phyloP scores from a whole-genome alignment of 2,113 vertebrate genomes.

The Saccopteryx bilineata region DNA sequence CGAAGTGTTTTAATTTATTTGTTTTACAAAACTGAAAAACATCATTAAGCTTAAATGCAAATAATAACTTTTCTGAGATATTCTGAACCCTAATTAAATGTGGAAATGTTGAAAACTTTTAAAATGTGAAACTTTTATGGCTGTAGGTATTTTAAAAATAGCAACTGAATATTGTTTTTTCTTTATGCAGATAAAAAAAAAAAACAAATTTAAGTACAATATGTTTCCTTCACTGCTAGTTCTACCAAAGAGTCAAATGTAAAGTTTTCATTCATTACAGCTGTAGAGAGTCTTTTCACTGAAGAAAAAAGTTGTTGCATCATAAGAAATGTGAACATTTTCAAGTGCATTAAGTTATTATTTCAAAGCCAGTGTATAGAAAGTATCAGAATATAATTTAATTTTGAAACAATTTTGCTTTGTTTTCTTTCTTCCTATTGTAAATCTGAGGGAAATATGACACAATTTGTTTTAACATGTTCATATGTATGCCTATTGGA shows the following conservation, averaged over 20 bases:
- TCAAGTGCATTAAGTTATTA: background rate
- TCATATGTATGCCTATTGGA: background rate
- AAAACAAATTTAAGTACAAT: background rate
- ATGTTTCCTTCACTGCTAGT: conserved; percentile 14
- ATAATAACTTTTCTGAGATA: background rate
- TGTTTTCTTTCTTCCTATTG: background rate
- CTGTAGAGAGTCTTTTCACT: conserved; percentile 35
- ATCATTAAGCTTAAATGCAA: conserved; percentile 48
- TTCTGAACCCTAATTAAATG: conserved; percentile 11
- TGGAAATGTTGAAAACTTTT: conserved; percentile 12
- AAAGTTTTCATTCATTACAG: conserved; percentile 35
- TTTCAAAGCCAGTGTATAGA: conserved; percentile 35
- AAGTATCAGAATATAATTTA: background rate
- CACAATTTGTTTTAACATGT: conserved; percentile 9
- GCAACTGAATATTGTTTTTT: conserved; percentile 19
- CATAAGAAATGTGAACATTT: conserved; percentile 51
- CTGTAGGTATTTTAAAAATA: conserved; percentile 15
- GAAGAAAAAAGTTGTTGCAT: conserved; percentile 31
- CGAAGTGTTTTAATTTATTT: conserved; percentile 27
- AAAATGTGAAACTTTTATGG: conserved; percentile 27
- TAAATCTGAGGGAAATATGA: conserved; percentile 43
- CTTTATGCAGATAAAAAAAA: conserved; percentile 16
- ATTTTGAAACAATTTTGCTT: background rate
- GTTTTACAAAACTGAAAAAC: conserved; percentile 9
- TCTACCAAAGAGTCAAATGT: background rate